Percentiles rank a stretch among this genome's conserved stretches.
phyloP scores from a whole-genome alignment of 2,113 vertebrate species.

The Ceuthmochares aereus region DNA sequence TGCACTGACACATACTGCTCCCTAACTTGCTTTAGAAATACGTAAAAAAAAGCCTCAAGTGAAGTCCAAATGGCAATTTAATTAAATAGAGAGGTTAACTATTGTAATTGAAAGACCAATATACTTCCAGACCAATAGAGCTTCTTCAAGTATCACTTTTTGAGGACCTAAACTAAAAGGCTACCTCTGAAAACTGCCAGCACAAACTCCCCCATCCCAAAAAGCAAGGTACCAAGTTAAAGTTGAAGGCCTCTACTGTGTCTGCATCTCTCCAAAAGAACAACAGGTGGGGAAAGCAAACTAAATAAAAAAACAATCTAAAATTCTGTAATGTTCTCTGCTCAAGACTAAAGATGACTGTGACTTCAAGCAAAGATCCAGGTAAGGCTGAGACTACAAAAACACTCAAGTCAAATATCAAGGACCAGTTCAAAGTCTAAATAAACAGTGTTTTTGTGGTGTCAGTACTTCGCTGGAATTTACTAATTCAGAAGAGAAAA shows the following conservation, averaged over 20 bases:
- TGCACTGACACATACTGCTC: not conserved
- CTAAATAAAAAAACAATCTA: not conserved
- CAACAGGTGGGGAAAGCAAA: not conserved
- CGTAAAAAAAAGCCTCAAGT: not conserved
- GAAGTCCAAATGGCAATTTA: not conserved
- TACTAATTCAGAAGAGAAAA: not conserved
- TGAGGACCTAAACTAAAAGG: not conserved
- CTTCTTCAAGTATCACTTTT: not conserved
- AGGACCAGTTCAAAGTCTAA: not conserved
- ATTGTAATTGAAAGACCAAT: not conserved
- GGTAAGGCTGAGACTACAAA: not conserved
- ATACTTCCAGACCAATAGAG: not conserved
- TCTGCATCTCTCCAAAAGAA: not conserved
- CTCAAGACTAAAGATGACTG: not conserved
- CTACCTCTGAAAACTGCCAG: not conserved
- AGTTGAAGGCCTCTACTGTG: not conserved
- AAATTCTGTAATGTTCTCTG: not conserved
- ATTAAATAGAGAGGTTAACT: not conserved
- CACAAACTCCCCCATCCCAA: not conserved
- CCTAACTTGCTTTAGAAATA: not conserved
- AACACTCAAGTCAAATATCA: not conserved
- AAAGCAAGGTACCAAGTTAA: not conserved
- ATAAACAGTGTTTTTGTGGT: not conserved
- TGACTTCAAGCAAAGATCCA: not conserved
- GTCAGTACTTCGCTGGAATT: not conserved